Evolutionary conservation across 2,888 invertebrate species (phyloP), one percentile per base, ranked within the genome.

Genomic region (Patella pellucida): DNA sequence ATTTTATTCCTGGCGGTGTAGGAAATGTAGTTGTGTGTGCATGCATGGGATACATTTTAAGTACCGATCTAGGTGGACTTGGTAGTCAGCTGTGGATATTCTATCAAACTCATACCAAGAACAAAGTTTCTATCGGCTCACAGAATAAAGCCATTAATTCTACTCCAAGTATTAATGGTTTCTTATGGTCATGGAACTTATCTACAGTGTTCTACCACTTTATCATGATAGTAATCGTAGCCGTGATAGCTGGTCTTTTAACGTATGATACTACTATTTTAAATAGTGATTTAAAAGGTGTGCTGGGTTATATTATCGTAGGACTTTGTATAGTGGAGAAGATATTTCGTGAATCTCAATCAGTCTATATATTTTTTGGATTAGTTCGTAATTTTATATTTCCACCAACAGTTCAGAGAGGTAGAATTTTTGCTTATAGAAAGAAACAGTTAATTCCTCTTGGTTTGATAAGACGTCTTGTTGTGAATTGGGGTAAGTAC

Each of bases 271-370:
- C 83, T 69, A 62, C 74, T 19, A 71, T 76, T 15, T 75, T 85
- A 15, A 73, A 79, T n/a, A 71, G 77, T 9, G 79, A 80, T 62
- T 77, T 81, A 12, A 81, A 83, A 75, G 81, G 80, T 70, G 77
- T 83, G 11, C 75, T 88, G 0, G 88, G 88, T 12, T 89, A 89
- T 77, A 77, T 80, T 71, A 83, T 86, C 16, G 85, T 89, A 31
- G 89, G 85, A 16, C 73, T 88, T 41, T 87, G 87, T 78, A 85
- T 88, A 27, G 69, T 83, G 4, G 88, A 88, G 78, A 87, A 88
- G 76, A 71, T 88, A 5, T 68, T 86, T 7, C 77, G 87, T 51
- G 88, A 89, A 54, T 69, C 85, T 7, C 90, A 89, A 79, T 80
- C 83, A 27, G 89, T 89, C 27, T 88, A 84, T 71, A 73, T 89